Evolutionary conservation across 2,888 invertebrate genomes (phyloP), one percentile per base, ranked within the genome.

Genomic region (Eupithecia vulgata): DNA sequence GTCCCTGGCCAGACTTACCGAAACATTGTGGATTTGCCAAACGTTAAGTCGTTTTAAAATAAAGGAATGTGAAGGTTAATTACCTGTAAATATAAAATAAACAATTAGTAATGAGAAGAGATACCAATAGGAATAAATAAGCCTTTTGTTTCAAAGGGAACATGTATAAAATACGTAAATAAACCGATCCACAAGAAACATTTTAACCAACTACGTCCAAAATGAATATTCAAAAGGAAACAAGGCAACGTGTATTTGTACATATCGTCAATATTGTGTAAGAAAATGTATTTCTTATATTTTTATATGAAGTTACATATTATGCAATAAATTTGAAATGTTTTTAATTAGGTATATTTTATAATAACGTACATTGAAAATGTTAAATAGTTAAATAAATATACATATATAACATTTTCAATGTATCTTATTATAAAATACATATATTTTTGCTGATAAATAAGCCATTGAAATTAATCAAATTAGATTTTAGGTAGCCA

Each of bases 31-130:
- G 83, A 84, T 85, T 88, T 90, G 93, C 92, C 92, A 93, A 93
- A 84, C 90, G 87, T 90, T 90, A 84, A 88, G 84, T 85, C 85
- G 62, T 87, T 87, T 87, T 87, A 87, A 86, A 90, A 89, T 90
- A 87, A 87, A 89, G 88, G 89, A 91, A 92, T 89, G 88, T 91
- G 91, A 93, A 93, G 92, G 93, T 91, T 94, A 93, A 90, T 93
- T 94, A 93, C 93, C 92, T 92, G 93, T 90, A 93, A 93, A 89
- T 85, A 90, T 85, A 88, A 88, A 91, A 65, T 13, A 72, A 72
- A 91, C 82, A 88, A 89, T 91, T 85, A 90, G 85, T 79, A 78
- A 75, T 78, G 59, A 70, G 68, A 73, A 75, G 70, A 75, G 67
- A 74, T 45, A 73, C 73, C 70, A 72, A 76, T 74, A 73, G 40